Base-by-base conservation (phyloP, 1,140 invertebrate species). In the Trinorchestia longiramus region DNA sequence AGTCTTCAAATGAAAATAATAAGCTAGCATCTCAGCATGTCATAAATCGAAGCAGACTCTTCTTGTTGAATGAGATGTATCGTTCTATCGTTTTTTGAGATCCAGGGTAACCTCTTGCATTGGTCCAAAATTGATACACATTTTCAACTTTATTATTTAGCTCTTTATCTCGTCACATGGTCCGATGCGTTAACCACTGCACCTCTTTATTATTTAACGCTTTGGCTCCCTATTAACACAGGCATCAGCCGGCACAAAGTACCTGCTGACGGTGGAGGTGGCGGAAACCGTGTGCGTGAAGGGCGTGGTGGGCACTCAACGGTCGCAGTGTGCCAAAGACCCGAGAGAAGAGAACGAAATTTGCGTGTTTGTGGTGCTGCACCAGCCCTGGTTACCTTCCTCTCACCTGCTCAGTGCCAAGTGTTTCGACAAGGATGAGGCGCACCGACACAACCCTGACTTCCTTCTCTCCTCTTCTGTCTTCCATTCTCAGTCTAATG, bases 321-420 rank as follows among this genome's bases (percentile, higher is more conserved):
- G 96, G n/a, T 96, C 96, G 43, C 96, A 96, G 88, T 96, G 96
- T 45, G 47, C 40, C 57, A 95, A 62, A 43, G 96, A 96, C 88
- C 87, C 57, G 23, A 91, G 95, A 1, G 96, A 96, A 11, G 96
- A 96, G 43, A 95, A 96, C n/a, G 95, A 96, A 91, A 96, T 96
- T 11, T 96, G 96, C 95, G 96, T 96, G 43, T 94, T 96, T 4
- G 96, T 96, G 44, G 95, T 96, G 0, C 92, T 96, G 92, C 96
- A 96, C 87, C 96, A 96, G 91, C 96, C 96, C 23, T 96, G 96
- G 96, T 44, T 96, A 41, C 96, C 96, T n/a, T 96, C 96, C 45
- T 90, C 95, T 43, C 96, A 96, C 44, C 96, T 96, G 43, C 87
- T 96, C 43, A 77, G 91, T 42, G 53, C 87, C 45, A 96, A 96